phyloP scores from a whole-genome alignment of 2,888 invertebrate species.

The Odontocerum albicorne region DNA sequence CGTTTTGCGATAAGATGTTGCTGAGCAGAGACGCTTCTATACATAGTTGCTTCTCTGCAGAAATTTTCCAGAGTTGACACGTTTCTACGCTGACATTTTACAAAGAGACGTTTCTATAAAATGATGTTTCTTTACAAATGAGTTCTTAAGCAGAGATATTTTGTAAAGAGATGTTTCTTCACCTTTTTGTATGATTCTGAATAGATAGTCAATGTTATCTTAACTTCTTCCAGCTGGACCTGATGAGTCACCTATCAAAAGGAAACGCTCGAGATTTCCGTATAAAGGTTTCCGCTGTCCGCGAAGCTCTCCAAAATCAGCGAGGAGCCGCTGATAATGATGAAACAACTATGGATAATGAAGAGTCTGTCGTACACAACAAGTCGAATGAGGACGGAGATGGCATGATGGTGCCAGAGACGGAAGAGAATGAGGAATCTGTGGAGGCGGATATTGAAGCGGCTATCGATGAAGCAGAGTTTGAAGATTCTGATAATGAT shows the following conservation, averaged over 20 bases:
- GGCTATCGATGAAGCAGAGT: conserved; percentile 10
- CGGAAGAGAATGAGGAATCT: neutral
- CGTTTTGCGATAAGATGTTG: no score
- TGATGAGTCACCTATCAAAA: conserved; percentile 24
- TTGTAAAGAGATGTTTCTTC: no score
- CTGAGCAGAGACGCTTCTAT: no score
- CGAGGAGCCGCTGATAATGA: neutral
- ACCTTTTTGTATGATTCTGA: no score
- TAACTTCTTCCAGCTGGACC: conserved; percentile 31
- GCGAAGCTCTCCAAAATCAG: conserved; percentile 22
- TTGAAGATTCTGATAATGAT: conserved; percentile 6
- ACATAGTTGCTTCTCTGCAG: no score
- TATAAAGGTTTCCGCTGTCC: conserved; percentile 27
- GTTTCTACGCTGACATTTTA: no score
- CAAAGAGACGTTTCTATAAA: no score
- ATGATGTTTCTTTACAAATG: no score
- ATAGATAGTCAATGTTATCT: no score
- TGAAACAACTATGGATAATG: neutral
- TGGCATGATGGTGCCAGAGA: neutral
- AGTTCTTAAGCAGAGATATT: no score
- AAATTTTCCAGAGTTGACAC: no score
- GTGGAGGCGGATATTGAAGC: conserved; percentile 11
- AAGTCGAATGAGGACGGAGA: neutral
- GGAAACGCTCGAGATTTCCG: conserved; percentile 33
- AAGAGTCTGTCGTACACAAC: neutral